Percentiles rank a stretch among this genome's conserved stretches.
Conservation (phyloP, 2,888 invertebrate species). For the Drosophila recens region DNA sequence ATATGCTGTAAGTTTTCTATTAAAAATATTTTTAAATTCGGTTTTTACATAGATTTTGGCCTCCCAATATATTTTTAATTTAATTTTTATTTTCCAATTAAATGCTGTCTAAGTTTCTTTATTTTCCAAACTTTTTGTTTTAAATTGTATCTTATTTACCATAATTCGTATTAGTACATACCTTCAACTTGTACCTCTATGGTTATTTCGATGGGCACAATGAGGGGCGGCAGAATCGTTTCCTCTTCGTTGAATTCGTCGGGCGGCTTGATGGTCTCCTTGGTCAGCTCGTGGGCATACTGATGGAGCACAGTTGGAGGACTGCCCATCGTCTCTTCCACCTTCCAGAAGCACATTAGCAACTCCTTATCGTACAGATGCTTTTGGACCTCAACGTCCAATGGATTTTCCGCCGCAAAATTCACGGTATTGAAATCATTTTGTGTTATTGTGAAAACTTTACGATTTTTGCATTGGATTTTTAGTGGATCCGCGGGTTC, state of each 20-base stretch:
- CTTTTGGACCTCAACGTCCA: slow-evolving; percentile 78
- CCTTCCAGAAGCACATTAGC: slow-evolving; percentile 84
- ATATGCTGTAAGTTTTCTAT: too few relatives aligned
- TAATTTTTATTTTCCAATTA: too few relatives aligned
- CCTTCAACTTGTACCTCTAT: slow-evolving; percentile 44
- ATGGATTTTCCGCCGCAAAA: slow-evolving; percentile 82
- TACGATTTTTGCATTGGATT: slow-evolving; percentile 84
- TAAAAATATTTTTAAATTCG: too few relatives aligned
- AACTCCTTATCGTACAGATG: slow-evolving; percentile 83
- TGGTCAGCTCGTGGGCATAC: slow-evolving; percentile 79
- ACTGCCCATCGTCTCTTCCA: slow-evolving; percentile 68
- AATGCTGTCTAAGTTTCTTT: too few relatives aligned
- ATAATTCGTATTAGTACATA: slow-evolving; percentile 4
- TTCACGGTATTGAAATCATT: slow-evolving; percentile 82
- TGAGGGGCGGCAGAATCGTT: slow-evolving; percentile 73
- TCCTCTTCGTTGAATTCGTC: slow-evolving; percentile 76
- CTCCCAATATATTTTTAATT: too few relatives aligned
- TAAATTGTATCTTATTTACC: not conserved
- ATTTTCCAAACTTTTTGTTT: not conserved
- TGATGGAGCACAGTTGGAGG: slow-evolving; percentile 64
- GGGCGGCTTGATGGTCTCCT: slow-evolving; percentile 68
- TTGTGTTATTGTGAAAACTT: slow-evolving; percentile 70
- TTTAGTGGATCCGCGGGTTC: slow-evolving; percentile 83
- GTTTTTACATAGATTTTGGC: too few relatives aligned
- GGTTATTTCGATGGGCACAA: slow-evolving; percentile 71